Percentiles rank a stretch among this genome's conserved stretches.
Conservation (phyloP, 2,113 vertebrate genomes). For the Phylloscopus trochiloides region DNA sequence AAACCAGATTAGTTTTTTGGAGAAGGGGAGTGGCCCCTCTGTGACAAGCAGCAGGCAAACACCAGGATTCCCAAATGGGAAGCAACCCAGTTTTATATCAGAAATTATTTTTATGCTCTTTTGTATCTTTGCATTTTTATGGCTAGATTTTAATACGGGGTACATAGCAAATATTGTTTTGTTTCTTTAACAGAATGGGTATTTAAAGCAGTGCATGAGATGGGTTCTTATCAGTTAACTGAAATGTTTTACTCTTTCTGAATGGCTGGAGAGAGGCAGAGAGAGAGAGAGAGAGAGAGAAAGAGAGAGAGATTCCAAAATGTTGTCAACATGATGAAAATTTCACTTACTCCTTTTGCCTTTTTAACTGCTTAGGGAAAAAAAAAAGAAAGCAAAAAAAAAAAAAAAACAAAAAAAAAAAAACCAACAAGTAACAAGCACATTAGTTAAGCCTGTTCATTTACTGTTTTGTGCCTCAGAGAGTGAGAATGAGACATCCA, state of each 20-base stretch:
- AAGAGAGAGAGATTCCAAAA: neutral
- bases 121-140: slow-evolving; percentile 30
- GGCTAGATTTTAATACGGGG: neutral
- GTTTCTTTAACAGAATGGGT: neutral
- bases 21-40: neutral
- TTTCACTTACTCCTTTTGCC: slow-evolving; percentile 51
- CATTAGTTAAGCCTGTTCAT: slow-evolving; percentile 70
- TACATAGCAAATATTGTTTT: neutral
- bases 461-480: slow-evolving; percentile 75
- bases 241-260: neutral
- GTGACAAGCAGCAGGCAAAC: neutral
- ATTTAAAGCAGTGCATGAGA: neutral
- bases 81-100: neutral
- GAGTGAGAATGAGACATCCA: slow-evolving; percentile 70
- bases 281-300: slow-evolving; percentile 27
- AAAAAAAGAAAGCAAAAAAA: neutral
- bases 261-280: slow-evolving; percentile 35
- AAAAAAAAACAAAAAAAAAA: neutral
- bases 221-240: neutral
- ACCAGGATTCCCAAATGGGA: neutral
- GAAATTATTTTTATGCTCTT: slow-evolving; percentile 13
- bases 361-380: slow-evolving; percentile 49
- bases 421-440: slow-evolving; percentile 1
- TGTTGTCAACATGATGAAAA: slow-evolving; percentile 36
- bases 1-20: neutral